Base-by-base conservation (phyloP, 2,113 vertebrate species). In the Melanocharis versteri region DNA sequence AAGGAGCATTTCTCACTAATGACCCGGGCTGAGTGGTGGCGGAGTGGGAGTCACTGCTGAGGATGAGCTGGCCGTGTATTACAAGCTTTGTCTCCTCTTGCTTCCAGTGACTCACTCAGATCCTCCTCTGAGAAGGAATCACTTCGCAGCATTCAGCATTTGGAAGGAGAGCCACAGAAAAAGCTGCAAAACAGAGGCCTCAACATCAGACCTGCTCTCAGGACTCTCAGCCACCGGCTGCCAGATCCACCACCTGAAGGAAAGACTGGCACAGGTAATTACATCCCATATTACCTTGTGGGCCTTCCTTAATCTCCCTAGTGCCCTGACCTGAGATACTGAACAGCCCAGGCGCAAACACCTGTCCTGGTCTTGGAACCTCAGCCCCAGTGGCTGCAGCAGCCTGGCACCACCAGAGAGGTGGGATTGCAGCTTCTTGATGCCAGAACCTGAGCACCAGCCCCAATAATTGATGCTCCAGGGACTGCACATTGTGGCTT, bases 21-120 rank as follows among this genome's bases (percentile, higher is more conserved):
- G 82, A 85, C 88, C 90, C 7, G 15, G 56, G 79, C 89, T 90
- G 82, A 66, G 75, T 51, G 47, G 58, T 75, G 76, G 66, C 83
- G 90, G 89, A 87, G 92, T 90, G 84, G 87, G 94, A 87, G 83
- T 91, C 86, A 72, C 6, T 92, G 90, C 87, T 95, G 96, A 92
- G 89, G 79, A 94, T 91, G 83, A 94, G 91, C 84, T 95, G 86
- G 64, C 83, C 50, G 0, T 80, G 83, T 54, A 45, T 93, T 95
- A 73, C 84, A 93, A 93, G 20, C 78, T 87, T 68, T 93, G 37
- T 84, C 77, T 92, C 77, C 83, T 87, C 80, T 94, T 66, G 81
- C 17, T 91, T 95, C 44, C 96, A 97, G 97, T 97, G 97, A 97
- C 89, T 97, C 97, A 96, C 91, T 84, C 91, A 50, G 89, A 92